Percentiles rank a stretch among this genome's conserved stretches.
These are phyloP conservation scores for Mesocricetus auratus DNA, from an alignment of 2,113 vertebrate species.

Conservation along the genomic window DNA sequence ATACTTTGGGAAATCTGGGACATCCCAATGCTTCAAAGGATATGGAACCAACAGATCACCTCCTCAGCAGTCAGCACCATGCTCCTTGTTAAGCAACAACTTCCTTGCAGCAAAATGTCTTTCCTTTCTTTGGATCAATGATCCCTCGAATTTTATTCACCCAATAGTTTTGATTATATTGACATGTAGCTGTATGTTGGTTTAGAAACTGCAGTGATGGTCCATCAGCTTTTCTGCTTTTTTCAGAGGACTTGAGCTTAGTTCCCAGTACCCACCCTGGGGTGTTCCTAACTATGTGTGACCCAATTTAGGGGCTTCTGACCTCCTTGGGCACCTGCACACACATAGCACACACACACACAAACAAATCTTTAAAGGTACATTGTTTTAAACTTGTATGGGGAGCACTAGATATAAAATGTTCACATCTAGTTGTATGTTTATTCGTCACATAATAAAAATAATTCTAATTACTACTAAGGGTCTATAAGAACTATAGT, in stretches of 20 bases:
- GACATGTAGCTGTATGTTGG: constrained; percentile 5
- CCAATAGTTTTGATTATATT: constrained; percentile 30
- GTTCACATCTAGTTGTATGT: constrained; percentile 3
- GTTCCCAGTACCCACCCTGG: neutral
- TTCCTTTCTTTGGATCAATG: neutral
- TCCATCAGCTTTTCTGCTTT: neutral
- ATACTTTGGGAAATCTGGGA: neutral
- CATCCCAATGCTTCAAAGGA: neutral
- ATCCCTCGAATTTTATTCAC: constrained; percentile 21
- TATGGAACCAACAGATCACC: neutral
- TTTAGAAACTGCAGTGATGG: neutral
- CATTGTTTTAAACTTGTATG: neutral
- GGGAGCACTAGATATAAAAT: constrained; percentile 14
- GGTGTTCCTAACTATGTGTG: neutral
- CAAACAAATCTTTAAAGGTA: neutral
- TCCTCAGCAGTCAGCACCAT: neutral
- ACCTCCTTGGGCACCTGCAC: neutral
- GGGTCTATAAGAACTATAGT: constrained; percentile 5
- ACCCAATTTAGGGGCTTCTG: neutral
- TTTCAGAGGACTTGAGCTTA: neutral
- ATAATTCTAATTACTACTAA: constrained; percentile 39
- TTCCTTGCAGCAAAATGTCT: constrained; percentile 58
- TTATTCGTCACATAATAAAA: constrained; percentile 14
- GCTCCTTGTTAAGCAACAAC: neutral
- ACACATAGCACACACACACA: neutral